Evolutionary conservation across 2,797 vertebrate genomes (phyloP).

Genomic region (Falco cherrug): DNA sequence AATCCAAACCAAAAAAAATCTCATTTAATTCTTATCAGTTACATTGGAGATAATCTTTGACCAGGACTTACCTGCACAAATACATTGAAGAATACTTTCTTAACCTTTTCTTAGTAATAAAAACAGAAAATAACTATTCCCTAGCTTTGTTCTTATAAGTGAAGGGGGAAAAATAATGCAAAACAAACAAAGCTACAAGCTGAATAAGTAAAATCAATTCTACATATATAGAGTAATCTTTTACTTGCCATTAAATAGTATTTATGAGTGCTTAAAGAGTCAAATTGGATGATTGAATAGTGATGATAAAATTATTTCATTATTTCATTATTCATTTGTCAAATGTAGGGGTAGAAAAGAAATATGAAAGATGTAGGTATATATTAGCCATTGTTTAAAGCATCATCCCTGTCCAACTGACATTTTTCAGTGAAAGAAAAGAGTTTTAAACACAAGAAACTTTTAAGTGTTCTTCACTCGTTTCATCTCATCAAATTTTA

Average conservation of each 20-base stretch:
- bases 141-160: background rate
- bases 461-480: background rate
- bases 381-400: background rate
- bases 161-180: background rate
- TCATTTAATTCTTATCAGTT: background rate
- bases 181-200: background rate
- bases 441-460: background rate
- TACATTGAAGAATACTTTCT: background rate
- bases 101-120: conserved; percentile 40
- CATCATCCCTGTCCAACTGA: background rate
- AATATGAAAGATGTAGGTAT: background rate
- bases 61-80: background rate
- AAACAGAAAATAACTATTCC: background rate
- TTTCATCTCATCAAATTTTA: background rate
- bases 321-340: background rate
- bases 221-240: background rate
- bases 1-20: background rate
- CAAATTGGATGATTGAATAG: background rate
- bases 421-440: background rate
- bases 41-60: background rate
- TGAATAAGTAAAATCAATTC: conserved; percentile 5
- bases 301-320: background rate
- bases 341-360: background rate
- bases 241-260: background rate
- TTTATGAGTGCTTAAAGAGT: background rate